Percentiles rank a stretch among this genome's conserved stretches.
These are phyloP conservation scores for Sepioteuthis lessoniana DNA, from an alignment of 2,888 invertebrate genomes.

Conservation along the genomic window DNA sequence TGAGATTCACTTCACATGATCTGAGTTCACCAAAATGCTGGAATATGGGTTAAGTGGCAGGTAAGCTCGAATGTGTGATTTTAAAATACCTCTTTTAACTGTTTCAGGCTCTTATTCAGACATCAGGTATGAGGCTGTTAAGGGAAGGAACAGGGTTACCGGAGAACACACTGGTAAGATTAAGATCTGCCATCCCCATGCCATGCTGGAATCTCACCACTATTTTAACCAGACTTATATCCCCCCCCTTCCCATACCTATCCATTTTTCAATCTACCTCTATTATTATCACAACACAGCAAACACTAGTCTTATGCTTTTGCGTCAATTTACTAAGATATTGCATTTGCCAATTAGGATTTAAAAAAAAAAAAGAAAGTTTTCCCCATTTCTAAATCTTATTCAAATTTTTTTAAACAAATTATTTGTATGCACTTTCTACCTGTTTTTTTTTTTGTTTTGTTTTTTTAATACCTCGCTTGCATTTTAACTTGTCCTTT, in stretches of 20 bases:
- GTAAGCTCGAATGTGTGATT: neutral
- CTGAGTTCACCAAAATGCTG: neutral
- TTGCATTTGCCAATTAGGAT: neutral
- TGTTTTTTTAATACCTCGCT: no score
- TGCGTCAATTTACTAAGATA: neutral
- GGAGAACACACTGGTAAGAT: constrained; percentile 47
- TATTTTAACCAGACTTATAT: neutral
- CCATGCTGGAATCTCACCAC: neutral
- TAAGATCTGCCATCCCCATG: constrained; percentile 34
- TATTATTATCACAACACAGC: neutral
- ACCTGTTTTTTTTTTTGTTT: no score
- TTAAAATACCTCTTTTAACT: constrained; percentile 42
- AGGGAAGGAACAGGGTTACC: constrained; percentile 34
- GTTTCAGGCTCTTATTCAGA: constrained; percentile 48
- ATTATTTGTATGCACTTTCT: no score
- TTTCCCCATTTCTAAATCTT: neutral
- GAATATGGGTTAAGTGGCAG: neutral
- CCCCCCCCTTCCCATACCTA: neutral
- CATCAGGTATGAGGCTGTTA: constrained; percentile 48
- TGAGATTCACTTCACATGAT: neutral
- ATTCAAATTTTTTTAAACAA: no score
- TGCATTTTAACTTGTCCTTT: no score
- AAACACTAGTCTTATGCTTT: constrained; percentile 4
- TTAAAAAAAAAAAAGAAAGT: neutral
- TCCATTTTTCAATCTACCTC: constrained; percentile 25